Conservation (phyloP, 2,888 invertebrate species). For the Papilio protenor region DNA sequence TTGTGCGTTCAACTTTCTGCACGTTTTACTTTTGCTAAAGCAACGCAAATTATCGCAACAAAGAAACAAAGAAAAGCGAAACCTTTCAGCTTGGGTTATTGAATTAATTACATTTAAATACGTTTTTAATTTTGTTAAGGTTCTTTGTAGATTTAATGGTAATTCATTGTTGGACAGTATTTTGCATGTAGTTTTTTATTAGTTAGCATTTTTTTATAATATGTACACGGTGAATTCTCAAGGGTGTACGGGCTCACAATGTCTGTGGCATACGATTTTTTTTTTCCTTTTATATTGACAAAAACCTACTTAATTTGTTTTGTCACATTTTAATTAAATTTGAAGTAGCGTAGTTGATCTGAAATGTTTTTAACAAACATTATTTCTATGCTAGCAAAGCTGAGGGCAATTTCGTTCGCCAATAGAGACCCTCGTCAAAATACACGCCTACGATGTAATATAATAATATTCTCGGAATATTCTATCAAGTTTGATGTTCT, state of each 20-base stretch:
- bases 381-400: background rate
- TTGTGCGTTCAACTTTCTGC: conserved; percentile 33
- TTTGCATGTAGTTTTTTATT: background rate
- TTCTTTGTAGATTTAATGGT: background rate
- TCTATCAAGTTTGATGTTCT: conserved; percentile 18
- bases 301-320: too few species aligned
- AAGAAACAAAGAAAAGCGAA: conserved; percentile 9
- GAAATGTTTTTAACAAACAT: conserved; percentile 7
- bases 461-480: conserved; percentile 26
- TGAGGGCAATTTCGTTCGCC: conserved; percentile 3
- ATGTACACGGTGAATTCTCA: too few species aligned
- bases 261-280: too few species aligned
- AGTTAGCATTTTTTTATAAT: background rate
- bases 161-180: background rate
- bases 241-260: too few species aligned
- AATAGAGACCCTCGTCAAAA: conserved; percentile 32
- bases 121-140: background rate
- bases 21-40: conserved; percentile 10
- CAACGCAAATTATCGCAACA: conserved; percentile 24
- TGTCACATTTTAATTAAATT: background rate
- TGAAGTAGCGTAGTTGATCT: background rate
- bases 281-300: too few species aligned
- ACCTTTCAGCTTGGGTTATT: conserved; percentile 7
- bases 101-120: conserved; percentile 3
- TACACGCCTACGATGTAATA: conserved; percentile 23